These are phyloP conservation scores for Hyles vespertilio DNA, from an alignment of 1,140 invertebrate genomes.

Conservation along the genomic window DNA sequence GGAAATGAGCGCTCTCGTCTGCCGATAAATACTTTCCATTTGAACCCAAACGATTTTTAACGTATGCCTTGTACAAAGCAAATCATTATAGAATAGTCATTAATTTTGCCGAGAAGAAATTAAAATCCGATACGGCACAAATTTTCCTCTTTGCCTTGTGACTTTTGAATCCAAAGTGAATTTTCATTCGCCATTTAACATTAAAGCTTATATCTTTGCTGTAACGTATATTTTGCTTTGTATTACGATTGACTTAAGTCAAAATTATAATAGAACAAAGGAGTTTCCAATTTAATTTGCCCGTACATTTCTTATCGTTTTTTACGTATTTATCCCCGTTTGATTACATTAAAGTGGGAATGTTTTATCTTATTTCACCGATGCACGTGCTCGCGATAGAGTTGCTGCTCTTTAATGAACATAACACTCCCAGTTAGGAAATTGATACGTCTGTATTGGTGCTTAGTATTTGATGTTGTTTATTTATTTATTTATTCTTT, in stretches of 20 bases:
- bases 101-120: conserved; percentile 66
- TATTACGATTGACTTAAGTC: conserved; percentile 13
- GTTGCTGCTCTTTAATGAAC: too few relatives aligned
- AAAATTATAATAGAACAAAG: conserved; percentile 23
- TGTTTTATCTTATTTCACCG: conserved; percentile 27
- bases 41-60: conserved; percentile 49
- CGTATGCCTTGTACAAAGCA: conserved; percentile 46
- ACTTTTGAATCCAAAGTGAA: conserved; percentile 14
- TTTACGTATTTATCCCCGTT: conserved; percentile 66
- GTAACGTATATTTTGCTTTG: conserved; percentile 19
- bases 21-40: conserved; percentile 10
- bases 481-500: too few relatives aligned
- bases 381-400: too few relatives aligned
- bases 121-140: conserved; percentile 72
- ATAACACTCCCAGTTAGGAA: too few relatives aligned
- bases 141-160: conserved; percentile 43
- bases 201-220: not conserved
- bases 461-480: too few relatives aligned
- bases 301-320: conserved; percentile 59
- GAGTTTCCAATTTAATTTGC: conserved; percentile 71
- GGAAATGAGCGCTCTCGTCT: not conserved
- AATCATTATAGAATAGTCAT: conserved; percentile 50
- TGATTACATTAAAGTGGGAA: conserved; percentile 61
- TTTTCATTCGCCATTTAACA: conserved; percentile 13
- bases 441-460: too few relatives aligned